These are phyloP conservation scores for Pagrus major DNA, from an alignment of 2,113 vertebrate genomes.

Conservation along the genomic window DNA sequence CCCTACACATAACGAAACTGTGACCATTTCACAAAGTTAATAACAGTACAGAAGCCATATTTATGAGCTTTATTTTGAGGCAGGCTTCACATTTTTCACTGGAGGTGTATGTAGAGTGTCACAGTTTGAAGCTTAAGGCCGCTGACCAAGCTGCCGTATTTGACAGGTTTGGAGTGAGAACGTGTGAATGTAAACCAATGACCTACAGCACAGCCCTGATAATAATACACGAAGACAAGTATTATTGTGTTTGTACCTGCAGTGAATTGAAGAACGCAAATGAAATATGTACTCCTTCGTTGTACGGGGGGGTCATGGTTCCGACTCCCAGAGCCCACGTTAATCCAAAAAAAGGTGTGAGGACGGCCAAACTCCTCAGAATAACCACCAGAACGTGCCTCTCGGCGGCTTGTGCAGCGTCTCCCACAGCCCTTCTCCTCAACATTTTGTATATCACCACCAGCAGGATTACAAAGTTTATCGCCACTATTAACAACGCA, in stretches of 20 bases:
- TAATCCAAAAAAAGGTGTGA: conserved; percentile 89
- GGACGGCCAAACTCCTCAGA: conserved; percentile 84
- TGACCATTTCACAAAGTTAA: too few species aligned
- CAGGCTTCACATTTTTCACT: too few species aligned
- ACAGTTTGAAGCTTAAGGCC: too few species aligned
- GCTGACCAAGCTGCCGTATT: too few species aligned
- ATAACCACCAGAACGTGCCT: conserved; percentile 83
- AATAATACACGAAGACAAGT: neutral
- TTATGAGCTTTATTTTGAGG: too few species aligned
- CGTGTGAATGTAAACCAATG: too few species aligned
- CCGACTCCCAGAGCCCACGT: conserved; percentile 86
- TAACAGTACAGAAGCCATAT: too few species aligned
- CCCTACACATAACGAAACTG: too few species aligned
- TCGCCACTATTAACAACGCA: conserved; percentile 72
- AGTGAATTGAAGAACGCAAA: conserved; percentile 90
- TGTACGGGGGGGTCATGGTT: conserved; percentile 35
- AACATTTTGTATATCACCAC: conserved; percentile 85
- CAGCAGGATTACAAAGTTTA: conserved; percentile 80
- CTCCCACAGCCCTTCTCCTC: conserved; percentile 69
- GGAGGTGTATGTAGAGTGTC: too few species aligned
- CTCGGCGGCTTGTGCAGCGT: conserved; percentile 50
- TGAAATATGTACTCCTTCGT: conserved; percentile 75
- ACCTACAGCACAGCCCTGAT: too few species aligned
- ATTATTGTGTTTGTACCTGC: conserved; percentile 81
- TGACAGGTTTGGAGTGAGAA: too few species aligned